A percentile compares a stretch with the other conserved stretches of the same genome.
Conservation (phyloP, 2,888 invertebrate genomes). For the Lutraria lutraria region DNA sequence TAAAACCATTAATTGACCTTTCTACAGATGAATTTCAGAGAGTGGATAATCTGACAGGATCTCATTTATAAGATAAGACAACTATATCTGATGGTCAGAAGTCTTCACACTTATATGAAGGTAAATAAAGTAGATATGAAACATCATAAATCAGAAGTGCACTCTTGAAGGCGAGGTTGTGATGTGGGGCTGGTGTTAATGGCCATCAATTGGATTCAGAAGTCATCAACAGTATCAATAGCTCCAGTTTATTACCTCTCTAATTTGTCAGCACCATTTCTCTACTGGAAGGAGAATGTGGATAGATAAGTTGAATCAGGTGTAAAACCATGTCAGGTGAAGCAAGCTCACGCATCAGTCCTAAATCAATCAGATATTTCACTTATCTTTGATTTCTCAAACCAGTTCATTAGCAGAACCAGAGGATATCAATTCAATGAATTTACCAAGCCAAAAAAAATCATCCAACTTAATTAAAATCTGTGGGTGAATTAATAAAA, state of each 20-base stretch:
- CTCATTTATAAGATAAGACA: neutral
- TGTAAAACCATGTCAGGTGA: neutral
- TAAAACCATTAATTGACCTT: too few species aligned
- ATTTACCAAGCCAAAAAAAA: neutral
- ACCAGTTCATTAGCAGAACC: neutral
- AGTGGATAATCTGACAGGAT: too few species aligned
- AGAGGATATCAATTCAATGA: neutral
- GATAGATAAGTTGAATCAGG: neutral
- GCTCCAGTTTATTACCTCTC: neutral
- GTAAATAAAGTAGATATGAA: slow-evolving; percentile 7
- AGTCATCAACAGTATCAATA: neutral
- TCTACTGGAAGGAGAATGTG: neutral
- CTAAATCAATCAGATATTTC: neutral
- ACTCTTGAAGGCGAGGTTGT: neutral
- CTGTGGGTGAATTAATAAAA: neutral
- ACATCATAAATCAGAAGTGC: slow-evolving; percentile 4
- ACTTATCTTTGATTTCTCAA: too few species aligned
- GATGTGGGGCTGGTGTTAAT: neutral
- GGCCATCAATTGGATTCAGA: neutral
- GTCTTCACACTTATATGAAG: neutral
- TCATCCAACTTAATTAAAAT: neutral
- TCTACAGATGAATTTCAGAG: too few species aligned
- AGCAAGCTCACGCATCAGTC: neutral
- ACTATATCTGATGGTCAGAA: neutral
- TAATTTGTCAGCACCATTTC: neutral